phyloP scores from a whole-genome alignment of 2,888 invertebrate species.

The Gerosis bhagava region DNA sequence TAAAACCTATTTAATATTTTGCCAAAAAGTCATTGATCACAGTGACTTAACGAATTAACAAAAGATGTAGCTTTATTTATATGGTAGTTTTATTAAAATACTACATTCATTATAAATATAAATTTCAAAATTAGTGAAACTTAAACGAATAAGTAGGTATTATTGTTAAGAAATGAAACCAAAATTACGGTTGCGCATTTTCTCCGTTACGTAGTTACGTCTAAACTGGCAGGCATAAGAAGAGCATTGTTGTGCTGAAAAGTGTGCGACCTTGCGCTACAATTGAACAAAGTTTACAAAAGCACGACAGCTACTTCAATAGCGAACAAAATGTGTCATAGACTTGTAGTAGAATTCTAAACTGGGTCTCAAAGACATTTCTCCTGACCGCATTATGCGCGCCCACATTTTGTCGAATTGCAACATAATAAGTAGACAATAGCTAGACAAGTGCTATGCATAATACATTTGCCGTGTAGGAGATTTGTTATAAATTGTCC shows the following conservation, averaged over 20 bases:
- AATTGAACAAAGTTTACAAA: slow-evolving; percentile 2
- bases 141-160: too few relatives aligned
- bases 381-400: slow-evolving; percentile 16
- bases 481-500: slow-evolving; percentile 8
- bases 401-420: slow-evolving; percentile 13
- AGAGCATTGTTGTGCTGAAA: slow-evolving; percentile 4
- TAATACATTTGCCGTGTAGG: slow-evolving; percentile 4
- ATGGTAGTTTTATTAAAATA: too few relatives aligned
- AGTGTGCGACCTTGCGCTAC: slow-evolving; percentile 12
- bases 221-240: slow-evolving; percentile 1
- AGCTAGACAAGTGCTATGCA: slow-evolving; percentile 15
- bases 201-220: too few relatives aligned
- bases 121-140: too few relatives aligned
- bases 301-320: background rate
- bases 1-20: too few relatives aligned
- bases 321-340: slow-evolving; percentile 2
- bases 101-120: too few relatives aligned
- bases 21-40: too few relatives aligned
- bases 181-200: too few relatives aligned
- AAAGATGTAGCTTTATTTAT: too few relatives aligned
- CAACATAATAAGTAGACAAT: slow-evolving; percentile 19
- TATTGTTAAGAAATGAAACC: too few relatives aligned
- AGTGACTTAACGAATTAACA: too few relatives aligned
- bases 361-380: slow-evolving; percentile 17
- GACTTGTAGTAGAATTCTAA: slow-evolving; percentile 9